Evolutionary conservation across 2,888 invertebrate genomes (phyloP).

Genomic region (Sisyra terminalis): DNA sequence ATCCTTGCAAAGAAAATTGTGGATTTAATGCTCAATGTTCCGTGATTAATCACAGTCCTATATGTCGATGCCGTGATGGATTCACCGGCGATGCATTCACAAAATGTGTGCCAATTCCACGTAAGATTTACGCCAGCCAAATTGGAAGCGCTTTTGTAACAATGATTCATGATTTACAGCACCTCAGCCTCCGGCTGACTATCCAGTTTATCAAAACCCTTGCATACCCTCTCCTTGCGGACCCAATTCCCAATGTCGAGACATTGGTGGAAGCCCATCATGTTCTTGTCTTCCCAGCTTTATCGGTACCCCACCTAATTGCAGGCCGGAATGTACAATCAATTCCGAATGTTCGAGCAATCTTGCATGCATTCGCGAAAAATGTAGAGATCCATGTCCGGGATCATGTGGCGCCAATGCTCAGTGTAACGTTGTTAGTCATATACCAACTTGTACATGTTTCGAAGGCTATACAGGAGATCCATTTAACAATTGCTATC

Average conservation of each 20-base stretch:
- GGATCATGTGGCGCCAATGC: constrained; percentile 58
- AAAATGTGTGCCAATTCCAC: constrained; percentile 40
- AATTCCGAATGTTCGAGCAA: constrained; percentile 54
- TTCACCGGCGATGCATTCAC: constrained; percentile 47
- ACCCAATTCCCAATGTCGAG: constrained; percentile 44
- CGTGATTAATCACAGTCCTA: constrained; percentile 39
- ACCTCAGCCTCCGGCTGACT: constrained; percentile 15
- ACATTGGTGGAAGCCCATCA: constrained; percentile 32
- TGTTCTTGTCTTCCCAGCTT: constrained; percentile 51
- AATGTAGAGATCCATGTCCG: constrained; percentile 58
- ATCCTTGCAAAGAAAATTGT: constrained; percentile 40
- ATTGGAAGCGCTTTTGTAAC: no score
- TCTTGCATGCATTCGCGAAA: constrained; percentile 51
- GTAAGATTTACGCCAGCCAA: constrained; percentile 27
- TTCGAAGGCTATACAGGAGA: constrained; percentile 52
- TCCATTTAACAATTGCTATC: constrained; percentile 50
- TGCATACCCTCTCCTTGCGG: constrained; percentile 60
- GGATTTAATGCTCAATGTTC: constrained; percentile 35
- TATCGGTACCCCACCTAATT: constrained; percentile 55
- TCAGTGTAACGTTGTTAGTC: constrained; percentile 52
- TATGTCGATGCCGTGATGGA: constrained; percentile 34
- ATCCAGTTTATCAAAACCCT: constrained; percentile 28
- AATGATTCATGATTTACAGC: constrained; percentile 11
- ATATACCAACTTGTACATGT: constrained; percentile 61
- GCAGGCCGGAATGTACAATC: constrained; percentile 58